These are phyloP conservation scores for Amphiduros pacificus DNA, from an alignment of 2,888 invertebrate species.

Conservation along the genomic window DNA sequence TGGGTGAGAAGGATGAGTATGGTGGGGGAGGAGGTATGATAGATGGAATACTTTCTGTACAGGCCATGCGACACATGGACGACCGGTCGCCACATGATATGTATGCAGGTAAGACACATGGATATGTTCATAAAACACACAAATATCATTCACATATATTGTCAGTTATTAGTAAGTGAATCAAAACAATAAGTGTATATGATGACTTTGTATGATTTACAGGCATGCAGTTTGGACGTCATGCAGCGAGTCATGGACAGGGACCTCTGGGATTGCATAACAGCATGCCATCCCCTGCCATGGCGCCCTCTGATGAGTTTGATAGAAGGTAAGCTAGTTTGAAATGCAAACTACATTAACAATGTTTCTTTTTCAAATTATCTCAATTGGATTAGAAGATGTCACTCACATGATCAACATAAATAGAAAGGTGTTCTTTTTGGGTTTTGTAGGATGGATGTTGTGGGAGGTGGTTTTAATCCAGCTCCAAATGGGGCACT, in stretches of 20 bases:
- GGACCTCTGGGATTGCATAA: neutral
- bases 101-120: conserved; percentile 4
- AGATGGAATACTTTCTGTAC: conserved; percentile 5
- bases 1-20: conserved; percentile 3
- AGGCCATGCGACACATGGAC: neutral
- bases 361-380: no score
- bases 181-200: no score
- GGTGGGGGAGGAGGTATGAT: neutral
- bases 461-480: conserved; percentile 25
- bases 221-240: neutral
- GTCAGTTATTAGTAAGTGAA: no score
- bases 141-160: no score
- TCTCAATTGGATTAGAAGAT: neutral
- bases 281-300: conserved; percentile 1
- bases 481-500: conserved; percentile 18
- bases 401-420: neutral
- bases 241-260: neutral
- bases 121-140: no score
- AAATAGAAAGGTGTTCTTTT: neutral
- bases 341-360: no score
- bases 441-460: neutral
- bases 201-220: no score
- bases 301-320: conserved; percentile 7
- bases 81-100: neutral
- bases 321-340: conserved; percentile 7